Conservation (phyloP, 2,797 vertebrate genomes). For the Danionella dracula region DNA sequence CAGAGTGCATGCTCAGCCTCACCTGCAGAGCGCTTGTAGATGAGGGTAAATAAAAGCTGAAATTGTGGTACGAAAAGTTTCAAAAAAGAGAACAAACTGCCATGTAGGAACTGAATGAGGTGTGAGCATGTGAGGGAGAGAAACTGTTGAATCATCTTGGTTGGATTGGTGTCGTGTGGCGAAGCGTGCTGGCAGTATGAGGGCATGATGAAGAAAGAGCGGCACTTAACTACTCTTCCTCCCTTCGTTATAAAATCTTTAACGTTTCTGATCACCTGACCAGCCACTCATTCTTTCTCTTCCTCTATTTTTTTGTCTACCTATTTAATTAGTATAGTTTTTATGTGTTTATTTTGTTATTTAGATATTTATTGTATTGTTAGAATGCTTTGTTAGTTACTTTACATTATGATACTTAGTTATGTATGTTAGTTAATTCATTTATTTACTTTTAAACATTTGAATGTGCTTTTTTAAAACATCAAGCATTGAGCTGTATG, state of each 20-base stretch:
- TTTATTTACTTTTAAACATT: too few species aligned
- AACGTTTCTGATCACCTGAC: constrained; percentile 41
- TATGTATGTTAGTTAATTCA: too few species aligned
- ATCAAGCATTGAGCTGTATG: too few species aligned
- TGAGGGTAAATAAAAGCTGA: constrained; percentile 7
- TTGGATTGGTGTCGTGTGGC: constrained; percentile 44
- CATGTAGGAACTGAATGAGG: constrained; percentile 50
- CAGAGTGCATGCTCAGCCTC: constrained; percentile 61
- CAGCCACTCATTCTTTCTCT: background rate
- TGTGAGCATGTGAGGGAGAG: constrained; percentile 36
- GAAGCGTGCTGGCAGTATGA: constrained; percentile 45
- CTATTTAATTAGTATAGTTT: too few species aligned
- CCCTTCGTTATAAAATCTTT: too few species aligned
- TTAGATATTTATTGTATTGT: too few species aligned
- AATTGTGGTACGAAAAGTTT: constrained; percentile 35
- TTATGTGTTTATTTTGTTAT: background rate
- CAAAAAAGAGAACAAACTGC: constrained; percentile 35
- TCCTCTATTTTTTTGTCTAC: background rate
- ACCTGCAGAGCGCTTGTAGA: constrained; percentile 1
- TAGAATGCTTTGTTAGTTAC: too few species aligned
- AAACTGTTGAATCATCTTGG: constrained; percentile 46
- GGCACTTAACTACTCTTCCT: constrained; percentile 36
- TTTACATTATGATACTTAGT: too few species aligned
- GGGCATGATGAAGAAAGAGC: constrained; percentile 37
- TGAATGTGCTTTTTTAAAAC: too few species aligned